phyloP scores from a whole-genome alignment of 2,888 invertebrate species.

The Strigamia transsilvanica region DNA sequence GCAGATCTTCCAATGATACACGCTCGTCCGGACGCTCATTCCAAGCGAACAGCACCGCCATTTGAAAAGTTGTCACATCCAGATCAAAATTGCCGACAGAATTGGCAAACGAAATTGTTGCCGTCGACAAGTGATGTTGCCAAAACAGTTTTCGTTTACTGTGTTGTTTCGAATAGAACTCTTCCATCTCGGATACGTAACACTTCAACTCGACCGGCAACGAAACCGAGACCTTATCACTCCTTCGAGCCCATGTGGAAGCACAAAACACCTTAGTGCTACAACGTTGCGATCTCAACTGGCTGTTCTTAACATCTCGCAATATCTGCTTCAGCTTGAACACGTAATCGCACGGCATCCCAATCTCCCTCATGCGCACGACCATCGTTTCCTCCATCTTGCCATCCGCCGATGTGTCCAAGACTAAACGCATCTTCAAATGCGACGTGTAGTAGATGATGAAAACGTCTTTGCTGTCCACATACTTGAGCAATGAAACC shows the following conservation, averaged over 20 bases:
- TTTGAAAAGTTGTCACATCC: slow-evolving; percentile 99
- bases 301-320: slow-evolving; percentile 92
- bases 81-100: slow-evolving; percentile 92
- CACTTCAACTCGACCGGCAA: slow-evolving; percentile 97
- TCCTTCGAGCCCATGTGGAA: slow-evolving; percentile 92
- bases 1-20: slow-evolving; percentile 95
- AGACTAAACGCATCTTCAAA: slow-evolving; percentile 90
- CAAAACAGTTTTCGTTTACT: slow-evolving; percentile 97
- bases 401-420: slow-evolving; percentile 97
- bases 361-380: slow-evolving; percentile 90
- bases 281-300: no score
- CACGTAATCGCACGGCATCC: slow-evolving; percentile 99
- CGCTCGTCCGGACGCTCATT: slow-evolving; percentile 93
- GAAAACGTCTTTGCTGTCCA: slow-evolving; percentile 99
- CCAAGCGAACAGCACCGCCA: slow-evolving; percentile 99
- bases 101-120: slow-evolving; percentile 95
- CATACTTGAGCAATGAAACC: slow-evolving; percentile 90
- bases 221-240: slow-evolving; percentile 91
- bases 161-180: slow-evolving; percentile 97
- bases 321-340: slow-evolving; percentile 96
- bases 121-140: slow-evolving; percentile 99
- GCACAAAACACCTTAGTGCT: slow-evolving; percentile 98
- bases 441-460: slow-evolving; percentile 99
- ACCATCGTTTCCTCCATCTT: slow-evolving; percentile 99
- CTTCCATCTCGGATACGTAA: slow-evolving; percentile 98